A percentile compares a stretch with the other conserved stretches of the same genome.
Conservation (phyloP, 2,797 vertebrate species). For the Pangasius mekongensis region DNA sequence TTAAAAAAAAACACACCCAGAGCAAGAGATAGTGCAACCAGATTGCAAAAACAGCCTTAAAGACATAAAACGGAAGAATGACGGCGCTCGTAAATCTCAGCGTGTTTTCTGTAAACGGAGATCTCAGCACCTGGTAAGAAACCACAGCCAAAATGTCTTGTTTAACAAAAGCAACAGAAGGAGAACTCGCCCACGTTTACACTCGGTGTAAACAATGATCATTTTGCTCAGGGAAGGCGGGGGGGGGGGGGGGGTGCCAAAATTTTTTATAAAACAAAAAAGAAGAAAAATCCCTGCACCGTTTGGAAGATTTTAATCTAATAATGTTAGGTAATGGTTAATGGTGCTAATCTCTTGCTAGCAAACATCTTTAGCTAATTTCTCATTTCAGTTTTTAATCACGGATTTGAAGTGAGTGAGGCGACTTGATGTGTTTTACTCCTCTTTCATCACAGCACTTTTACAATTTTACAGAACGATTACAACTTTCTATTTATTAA, state of each 20-base stretch:
- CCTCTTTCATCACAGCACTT: too few relatives aligned
- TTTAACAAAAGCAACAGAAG: conserved; percentile 66
- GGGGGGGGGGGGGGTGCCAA: conserved; percentile 33
- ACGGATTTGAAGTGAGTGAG: not conserved
- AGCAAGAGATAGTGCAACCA: conserved; percentile 62
- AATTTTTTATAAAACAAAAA: too few relatives aligned
- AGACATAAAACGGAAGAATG: conserved; percentile 69
- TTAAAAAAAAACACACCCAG: conserved; percentile 59
- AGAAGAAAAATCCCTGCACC: not conserved
- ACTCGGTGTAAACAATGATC: not conserved
- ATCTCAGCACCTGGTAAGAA: conserved; percentile 71
- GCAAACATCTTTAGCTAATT: not conserved
- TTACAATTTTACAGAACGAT: too few relatives aligned
- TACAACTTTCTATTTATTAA: not conserved
- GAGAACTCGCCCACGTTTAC: not conserved
- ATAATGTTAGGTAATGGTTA: too few relatives aligned
- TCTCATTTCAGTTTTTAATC: not conserved
- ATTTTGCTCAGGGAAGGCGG: not conserved
- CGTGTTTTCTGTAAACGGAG: conserved; percentile 72
- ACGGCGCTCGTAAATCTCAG: conserved; percentile 71
- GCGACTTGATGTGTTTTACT: not conserved
- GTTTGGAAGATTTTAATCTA: not conserved
- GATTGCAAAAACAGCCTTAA: conserved; percentile 60
- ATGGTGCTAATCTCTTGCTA: not conserved
- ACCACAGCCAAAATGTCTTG: conserved; percentile 68